These are phyloP conservation scores for Drosophila pullipes DNA, from an alignment of 2,888 invertebrate genomes.

Conservation along the genomic window DNA sequence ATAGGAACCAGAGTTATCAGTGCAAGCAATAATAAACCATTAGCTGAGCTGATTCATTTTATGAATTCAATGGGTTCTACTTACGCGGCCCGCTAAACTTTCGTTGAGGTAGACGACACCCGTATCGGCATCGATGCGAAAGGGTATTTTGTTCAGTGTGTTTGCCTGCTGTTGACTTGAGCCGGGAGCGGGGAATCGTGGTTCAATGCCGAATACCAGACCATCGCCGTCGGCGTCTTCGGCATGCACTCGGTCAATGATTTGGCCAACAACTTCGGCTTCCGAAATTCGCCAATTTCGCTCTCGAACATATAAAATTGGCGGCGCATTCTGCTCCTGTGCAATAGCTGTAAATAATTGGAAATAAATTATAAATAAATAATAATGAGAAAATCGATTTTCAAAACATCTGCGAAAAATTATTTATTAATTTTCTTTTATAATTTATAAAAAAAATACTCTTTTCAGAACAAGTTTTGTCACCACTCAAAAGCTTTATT, in stretches of 20 bases:
- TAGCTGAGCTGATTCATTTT: background rate
- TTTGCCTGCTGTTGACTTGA: constrained; percentile 51
- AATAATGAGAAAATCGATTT: background rate
- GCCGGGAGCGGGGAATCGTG: constrained; percentile 84
- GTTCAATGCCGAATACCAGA: constrained; percentile 90
- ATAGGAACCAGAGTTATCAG: background rate
- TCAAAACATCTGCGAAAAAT: background rate
- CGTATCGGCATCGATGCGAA: constrained; percentile 90
- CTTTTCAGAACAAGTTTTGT: background rate
- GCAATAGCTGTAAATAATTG: constrained; percentile 63
- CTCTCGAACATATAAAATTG: constrained; percentile 89
- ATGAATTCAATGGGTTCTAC: constrained; percentile 61
- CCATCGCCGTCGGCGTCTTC: constrained; percentile 88
- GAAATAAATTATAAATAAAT: background rate
- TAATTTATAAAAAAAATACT: background rate
- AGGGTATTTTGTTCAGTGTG: constrained; percentile 87
- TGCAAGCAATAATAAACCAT: background rate
- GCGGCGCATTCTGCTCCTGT: constrained; percentile 86
- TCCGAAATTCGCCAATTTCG: constrained; percentile 92
- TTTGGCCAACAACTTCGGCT: constrained; percentile 89
- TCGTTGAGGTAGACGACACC: constrained; percentile 93
- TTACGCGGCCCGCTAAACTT: constrained; percentile 91
- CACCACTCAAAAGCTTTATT: background rate
- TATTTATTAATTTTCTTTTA: background rate
- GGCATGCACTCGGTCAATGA: constrained; percentile 90